These are phyloP conservation scores for Portevinia maculata DNA, from an alignment of 2,888 invertebrate species.

Conservation along the genomic window DNA sequence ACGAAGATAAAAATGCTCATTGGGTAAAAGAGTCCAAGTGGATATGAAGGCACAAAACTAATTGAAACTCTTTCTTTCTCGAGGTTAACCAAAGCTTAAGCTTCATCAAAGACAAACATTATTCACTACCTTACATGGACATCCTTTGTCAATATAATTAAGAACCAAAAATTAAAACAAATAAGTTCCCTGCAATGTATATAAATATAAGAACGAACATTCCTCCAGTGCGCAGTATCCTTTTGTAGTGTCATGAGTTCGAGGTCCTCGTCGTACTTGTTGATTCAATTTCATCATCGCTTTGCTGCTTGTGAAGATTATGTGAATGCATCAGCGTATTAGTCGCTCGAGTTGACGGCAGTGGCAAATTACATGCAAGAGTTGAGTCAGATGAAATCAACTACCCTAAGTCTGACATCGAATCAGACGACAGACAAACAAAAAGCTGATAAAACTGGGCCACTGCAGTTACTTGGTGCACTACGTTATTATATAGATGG, in stretches of 20 bases:
- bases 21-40: not conserved
- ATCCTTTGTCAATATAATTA: too few relatives aligned
- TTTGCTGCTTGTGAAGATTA: slow-evolving; percentile 15
- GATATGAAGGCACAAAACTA: slow-evolving; percentile 15
- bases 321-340: slow-evolving; percentile 7
- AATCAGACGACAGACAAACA: not conserved
- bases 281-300: slow-evolving; percentile 11
- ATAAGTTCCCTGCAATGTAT: too few relatives aligned
- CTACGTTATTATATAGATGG: slow-evolving; percentile 29
- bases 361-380: slow-evolving; percentile 5
- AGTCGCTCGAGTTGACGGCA: slow-evolving; percentile 2
- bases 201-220: too few relatives aligned
- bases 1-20: too few relatives aligned
- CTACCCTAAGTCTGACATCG: not conserved
- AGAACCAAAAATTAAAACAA: too few relatives aligned
- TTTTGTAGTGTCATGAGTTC: too few relatives aligned
- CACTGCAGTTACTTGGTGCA: slow-evolving; percentile 42
- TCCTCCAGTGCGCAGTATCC: too few relatives aligned
- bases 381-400: slow-evolving; percentile 30
- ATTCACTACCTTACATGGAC: too few relatives aligned
- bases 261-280: not conserved
- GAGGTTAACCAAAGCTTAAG: too few relatives aligned
- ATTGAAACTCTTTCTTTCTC: slow-evolving; percentile 23
- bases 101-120: not conserved
- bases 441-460: slow-evolving; percentile 40